phyloP scores from a whole-genome alignment of 2,888 invertebrate species.

The Clunio marinus region DNA sequence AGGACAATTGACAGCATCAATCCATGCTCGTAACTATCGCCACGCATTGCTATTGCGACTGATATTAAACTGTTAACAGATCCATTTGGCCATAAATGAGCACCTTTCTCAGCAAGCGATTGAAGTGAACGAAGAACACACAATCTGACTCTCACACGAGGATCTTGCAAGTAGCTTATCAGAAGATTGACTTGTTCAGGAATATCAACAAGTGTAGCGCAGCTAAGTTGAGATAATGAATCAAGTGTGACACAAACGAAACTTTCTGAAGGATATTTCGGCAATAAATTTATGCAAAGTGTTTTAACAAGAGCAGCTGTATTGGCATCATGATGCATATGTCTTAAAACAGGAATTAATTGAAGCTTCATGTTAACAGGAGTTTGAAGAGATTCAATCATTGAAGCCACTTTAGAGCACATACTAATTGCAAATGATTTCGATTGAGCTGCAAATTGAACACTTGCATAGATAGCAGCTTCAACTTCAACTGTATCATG shows the following conservation, averaged over 20 bases:
- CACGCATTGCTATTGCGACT: constrained; percentile 47
- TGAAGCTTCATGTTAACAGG: constrained; percentile 88
- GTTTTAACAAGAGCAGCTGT: constrained; percentile 64
- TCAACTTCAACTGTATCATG: constrained; percentile 94
- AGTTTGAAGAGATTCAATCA: constrained; percentile 90
- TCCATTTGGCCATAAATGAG: constrained; percentile 72
- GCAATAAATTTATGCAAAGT: constrained; percentile 67
- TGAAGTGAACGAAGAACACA: constrained; percentile 64
- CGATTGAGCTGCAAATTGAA: constrained; percentile 90
- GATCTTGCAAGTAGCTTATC: constrained; percentile 65
- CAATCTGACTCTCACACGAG: constrained; percentile 64
- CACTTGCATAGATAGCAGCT: constrained; percentile 92
- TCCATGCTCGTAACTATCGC: constrained; percentile 47
- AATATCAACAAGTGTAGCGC: constrained; percentile 84
- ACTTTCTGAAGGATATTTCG: constrained; percentile 73
- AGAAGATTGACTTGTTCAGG: constrained; percentile 77
- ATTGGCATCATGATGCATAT: constrained; percentile 81
- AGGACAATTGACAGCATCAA: constrained; percentile 48
- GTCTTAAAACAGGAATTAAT: constrained; percentile 83
- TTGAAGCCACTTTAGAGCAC: constrained; percentile 91
- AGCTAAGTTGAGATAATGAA: constrained; percentile 82
- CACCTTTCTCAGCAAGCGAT: constrained; percentile 65
- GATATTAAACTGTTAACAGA: constrained; percentile 49
- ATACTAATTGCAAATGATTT: constrained; percentile 95
- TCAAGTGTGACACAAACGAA: constrained; percentile 78